Evolutionary conservation across 2,113 vertebrate species (phyloP).

Genomic region (Nyctibius bracteatus): DNA sequence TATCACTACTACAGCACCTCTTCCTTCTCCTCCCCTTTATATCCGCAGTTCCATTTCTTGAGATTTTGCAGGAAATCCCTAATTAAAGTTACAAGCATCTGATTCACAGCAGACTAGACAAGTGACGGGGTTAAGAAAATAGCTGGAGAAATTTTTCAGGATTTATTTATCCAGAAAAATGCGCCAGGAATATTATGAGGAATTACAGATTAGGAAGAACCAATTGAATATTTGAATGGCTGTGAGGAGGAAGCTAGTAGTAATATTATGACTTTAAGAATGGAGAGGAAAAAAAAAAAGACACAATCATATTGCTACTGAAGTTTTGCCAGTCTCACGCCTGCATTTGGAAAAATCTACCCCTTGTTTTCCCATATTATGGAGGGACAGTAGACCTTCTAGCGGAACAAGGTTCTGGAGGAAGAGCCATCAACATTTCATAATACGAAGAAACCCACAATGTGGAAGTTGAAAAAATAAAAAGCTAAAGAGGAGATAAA

Average conservation of each 20-base stretch:
- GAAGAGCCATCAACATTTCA: background rate
- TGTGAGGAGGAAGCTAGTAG: background rate
- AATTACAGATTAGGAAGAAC: background rate
- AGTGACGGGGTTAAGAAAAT: background rate
- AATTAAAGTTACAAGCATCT: background rate
- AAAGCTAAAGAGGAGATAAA: background rate
- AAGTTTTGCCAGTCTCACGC: background rate
- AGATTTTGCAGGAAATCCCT: background rate
- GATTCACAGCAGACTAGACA: background rate
- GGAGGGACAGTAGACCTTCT: background rate
- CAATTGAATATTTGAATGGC: background rate
- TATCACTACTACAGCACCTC: background rate
- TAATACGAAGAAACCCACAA: background rate
- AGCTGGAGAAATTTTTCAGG: background rate
- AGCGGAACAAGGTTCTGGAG: background rate
- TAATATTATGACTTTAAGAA: background rate
- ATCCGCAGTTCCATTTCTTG: background rate
- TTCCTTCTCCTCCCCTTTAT: background rate
- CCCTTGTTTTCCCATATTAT: background rate
- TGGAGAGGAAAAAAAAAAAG: background rate
- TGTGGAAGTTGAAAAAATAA: background rate
- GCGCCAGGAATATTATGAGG: accelerated
- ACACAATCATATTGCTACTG: background rate
- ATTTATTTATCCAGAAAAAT: background rate
- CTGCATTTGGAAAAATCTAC: background rate